Evolutionary conservation across 1,140 invertebrate genomes (phyloP), one percentile per base, ranked within the genome.

Genomic region (Drosophila auraria): DNA sequence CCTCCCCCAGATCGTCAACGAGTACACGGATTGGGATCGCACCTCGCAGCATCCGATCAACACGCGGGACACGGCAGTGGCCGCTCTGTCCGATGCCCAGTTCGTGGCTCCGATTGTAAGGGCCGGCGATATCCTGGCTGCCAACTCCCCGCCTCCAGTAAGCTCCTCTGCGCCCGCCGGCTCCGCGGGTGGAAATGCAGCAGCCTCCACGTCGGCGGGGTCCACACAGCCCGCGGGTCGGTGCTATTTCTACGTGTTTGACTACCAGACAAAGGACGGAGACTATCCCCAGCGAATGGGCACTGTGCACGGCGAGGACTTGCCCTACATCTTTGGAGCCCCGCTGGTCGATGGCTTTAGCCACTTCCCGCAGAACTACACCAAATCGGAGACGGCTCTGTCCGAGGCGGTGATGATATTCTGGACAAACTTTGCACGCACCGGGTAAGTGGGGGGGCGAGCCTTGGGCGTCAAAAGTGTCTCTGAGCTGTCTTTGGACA

Each of bases 1-100:
- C 6, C 38, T 30, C 56, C 50, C 69, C 3, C 68, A 94, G 94
- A 94, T 98, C 25, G 97, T 99, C 42, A 99, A 99, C 92, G 98
- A 99, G 84, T 99, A 99, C 92, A 99, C 98, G 11, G 98, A 99
- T 92, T 99, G 98, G 98, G 97, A 98, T 91, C 94, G 97, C 92
- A 98, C 98, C 2, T 96, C 97, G 2, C 95, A 97, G 90, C 97
- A 99, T 94, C 97, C 98, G 25, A 96, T 98, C 56, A 97, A 98
- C 82, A 98, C 98, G 0, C 94, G 98, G 40, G 98, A 99, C 87
- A 97, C 97, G 30, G 97, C 98, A 1, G 96, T 99, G 6, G 96
- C 98, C 17, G 97, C 98, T 2, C 93, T 99, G 0, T 98, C 97
- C 57, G 99, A 99, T 91, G 98, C 97, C 1, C 96, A 98, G 82